A percentile compares a stretch with the other conserved stretches of the same genome.
Conservation (phyloP, 2,113 vertebrate species). For the Boleophthalmus pectinirostris region DNA sequence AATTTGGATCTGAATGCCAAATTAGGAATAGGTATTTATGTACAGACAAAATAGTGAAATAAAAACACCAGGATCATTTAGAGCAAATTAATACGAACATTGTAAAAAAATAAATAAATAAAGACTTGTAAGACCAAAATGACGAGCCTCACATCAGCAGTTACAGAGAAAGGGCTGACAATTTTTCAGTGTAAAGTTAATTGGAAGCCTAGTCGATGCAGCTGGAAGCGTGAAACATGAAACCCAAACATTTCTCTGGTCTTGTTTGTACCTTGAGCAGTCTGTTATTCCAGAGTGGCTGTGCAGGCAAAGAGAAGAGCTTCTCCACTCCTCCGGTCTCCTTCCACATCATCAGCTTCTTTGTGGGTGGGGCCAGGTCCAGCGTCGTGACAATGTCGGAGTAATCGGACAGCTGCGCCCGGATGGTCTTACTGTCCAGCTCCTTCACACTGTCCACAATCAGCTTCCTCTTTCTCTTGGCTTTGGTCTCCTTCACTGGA, state of each 20-base stretch:
- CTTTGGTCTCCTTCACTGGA: conserved; percentile 97
- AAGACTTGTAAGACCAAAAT: no score
- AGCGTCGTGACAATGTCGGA: conserved; percentile 98
- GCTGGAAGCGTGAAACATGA: not conserved
- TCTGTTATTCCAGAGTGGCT: conserved; percentile 91
- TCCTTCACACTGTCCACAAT: conserved; percentile 98
- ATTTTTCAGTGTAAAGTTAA: no score
- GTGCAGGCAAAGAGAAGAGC: conserved; percentile 95
- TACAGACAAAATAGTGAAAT: no score
- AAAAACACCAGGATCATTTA: no score
- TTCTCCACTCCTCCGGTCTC: conserved; percentile 97
- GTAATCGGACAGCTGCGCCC: conserved; percentile 95
- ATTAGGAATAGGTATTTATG: no score
- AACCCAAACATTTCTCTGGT: not conserved
- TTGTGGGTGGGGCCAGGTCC: conserved; percentile 95
- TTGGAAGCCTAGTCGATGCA: no score
- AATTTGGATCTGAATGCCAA: no score
- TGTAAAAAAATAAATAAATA: no score
- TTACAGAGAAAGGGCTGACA: no score
- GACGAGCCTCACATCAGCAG: no score
- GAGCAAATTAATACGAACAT: no score
- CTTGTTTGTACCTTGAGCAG: conserved; percentile 85
- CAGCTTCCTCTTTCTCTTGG: conserved; percentile 96
- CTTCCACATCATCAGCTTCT: conserved; percentile 99
- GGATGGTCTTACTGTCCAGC: conserved; percentile 95